Percentiles rank a stretch among this genome's conserved stretches.
These are phyloP conservation scores for Plusia festucae DNA, from an alignment of 2,888 invertebrate genomes.

Conservation along the genomic window DNA sequence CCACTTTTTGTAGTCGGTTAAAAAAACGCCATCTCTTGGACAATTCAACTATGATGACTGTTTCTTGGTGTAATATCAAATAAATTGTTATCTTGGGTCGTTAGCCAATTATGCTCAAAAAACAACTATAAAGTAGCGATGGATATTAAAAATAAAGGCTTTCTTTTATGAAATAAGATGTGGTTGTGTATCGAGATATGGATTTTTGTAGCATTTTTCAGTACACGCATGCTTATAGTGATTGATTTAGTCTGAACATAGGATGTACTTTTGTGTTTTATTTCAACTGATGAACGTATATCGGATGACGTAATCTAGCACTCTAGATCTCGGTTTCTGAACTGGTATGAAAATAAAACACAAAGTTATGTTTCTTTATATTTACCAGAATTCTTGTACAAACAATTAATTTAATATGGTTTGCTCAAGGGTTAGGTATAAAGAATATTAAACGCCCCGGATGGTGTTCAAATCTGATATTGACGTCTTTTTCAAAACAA, in stretches of 20 bases:
- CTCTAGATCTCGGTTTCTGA: too few species aligned
- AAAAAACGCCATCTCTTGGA: too few species aligned
- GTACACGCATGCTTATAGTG: constrained; percentile 49
- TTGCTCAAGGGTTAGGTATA: not conserved
- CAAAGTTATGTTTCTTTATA: not conserved
- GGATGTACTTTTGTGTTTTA: not conserved
- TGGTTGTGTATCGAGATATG: constrained; percentile 78
- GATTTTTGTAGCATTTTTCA: constrained; percentile 70
- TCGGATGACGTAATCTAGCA: not conserved
- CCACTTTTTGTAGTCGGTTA: too few species aligned
- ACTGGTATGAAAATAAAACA: not conserved
- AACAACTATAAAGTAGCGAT: constrained; percentile 43
- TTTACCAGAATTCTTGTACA: not conserved
- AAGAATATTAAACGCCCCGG: too few species aligned
- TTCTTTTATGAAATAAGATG: constrained; percentile 82
- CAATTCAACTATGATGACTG: not conserved
- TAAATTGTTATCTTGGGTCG: constrained; percentile 14
- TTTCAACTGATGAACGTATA: not conserved
- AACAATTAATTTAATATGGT: not conserved
- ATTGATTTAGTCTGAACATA: constrained; percentile 25
- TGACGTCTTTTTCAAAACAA: too few species aligned
- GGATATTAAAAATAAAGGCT: constrained; percentile 57
- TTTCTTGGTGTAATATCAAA: not conserved
- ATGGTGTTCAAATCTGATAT: too few species aligned
- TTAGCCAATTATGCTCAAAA: constrained; percentile 51